These are phyloP conservation scores for Agriopis marginaria DNA, from an alignment of 2,888 invertebrate genomes.

Conservation along the genomic window DNA sequence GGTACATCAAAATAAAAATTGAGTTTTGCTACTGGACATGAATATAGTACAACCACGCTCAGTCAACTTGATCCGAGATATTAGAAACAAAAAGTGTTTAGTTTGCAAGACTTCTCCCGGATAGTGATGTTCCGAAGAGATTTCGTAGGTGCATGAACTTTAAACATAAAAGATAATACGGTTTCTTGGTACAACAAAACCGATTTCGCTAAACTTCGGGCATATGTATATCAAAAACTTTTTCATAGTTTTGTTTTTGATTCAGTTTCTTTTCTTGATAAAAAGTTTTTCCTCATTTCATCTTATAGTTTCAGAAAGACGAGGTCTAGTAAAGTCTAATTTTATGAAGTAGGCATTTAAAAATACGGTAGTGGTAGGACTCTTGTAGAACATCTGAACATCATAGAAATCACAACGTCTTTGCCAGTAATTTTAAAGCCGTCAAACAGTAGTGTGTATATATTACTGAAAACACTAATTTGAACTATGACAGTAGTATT, in stretches of 20 bases:
- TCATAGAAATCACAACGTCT: too few relatives aligned
- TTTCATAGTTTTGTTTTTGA: constrained; percentile 16
- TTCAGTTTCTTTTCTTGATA: constrained; percentile 10
- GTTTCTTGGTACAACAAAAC: constrained; percentile 20
- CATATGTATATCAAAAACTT: constrained; percentile 10
- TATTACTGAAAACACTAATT: too few relatives aligned
- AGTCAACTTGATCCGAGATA: constrained; percentile 27
- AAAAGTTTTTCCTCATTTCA: not conserved
- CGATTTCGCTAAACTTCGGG: constrained; percentile 10
- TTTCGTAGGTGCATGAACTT: constrained; percentile 20
- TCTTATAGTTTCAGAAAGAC: too few relatives aligned
- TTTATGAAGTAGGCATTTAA: too few relatives aligned
- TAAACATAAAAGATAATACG: constrained; percentile 30
- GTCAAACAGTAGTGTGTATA: too few relatives aligned
- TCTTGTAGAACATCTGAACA: too few relatives aligned
- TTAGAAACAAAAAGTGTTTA: constrained; percentile 38
- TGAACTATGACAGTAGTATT: too few relatives aligned
- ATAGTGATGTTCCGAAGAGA: constrained; percentile 20
- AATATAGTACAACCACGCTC: not conserved
- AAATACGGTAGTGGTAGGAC: too few relatives aligned
- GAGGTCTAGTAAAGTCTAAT: too few relatives aligned
- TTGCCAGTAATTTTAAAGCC: too few relatives aligned
- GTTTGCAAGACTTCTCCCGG: constrained; percentile 23
- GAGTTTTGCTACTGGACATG: too few relatives aligned
- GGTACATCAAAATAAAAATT: not conserved